Evolutionary conservation across 35 echinoderm and acorn worm genomes (phyloP), one percentile per base, ranked within the genome.

Genomic region (Hemicentrotus pulcherrimus): DNA sequence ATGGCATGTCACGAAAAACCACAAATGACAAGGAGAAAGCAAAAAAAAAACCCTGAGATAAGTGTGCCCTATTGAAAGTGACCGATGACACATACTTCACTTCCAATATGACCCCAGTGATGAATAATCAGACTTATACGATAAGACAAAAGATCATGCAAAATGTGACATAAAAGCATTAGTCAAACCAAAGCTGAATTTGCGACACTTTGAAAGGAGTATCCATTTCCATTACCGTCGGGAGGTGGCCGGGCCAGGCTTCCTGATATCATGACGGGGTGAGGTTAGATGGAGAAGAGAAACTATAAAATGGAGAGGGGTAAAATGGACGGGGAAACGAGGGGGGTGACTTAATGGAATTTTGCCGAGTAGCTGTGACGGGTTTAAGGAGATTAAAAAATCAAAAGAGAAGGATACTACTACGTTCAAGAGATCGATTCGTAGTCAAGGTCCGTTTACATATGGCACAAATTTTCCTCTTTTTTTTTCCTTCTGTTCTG

Each of bases 321-420:
- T 6, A 11, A 55, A 55, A 55, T 55, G 50, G 50, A 55, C 50
- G 50, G 15, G 65, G 19, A 78, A 78, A 71, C 3, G 19, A 88
- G 12, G 88, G 88, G 14, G 33, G 46, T 90, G 88, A 90, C 88
- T 90, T 90, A 90, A 90, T 90, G 88, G 88, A 47, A 90, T 90
- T 90, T 47, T 90, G 2, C 46, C n/a, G 33, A 90, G 88, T 90
- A 47, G 12, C 88, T 90, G 88, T 90, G 88, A 90, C 88, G 33
- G 46, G 12, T 90, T 90, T 24, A 90, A n/a, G 88, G 12, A 31
- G 88, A 47, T 90, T 47, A 35, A 78, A 0, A 78, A 22, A 78
- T n/a, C 65, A 28, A 78, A 22, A 78, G 28, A 78, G 22, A n/a
- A 78, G 24, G 65, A 78, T 78, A 78, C 65, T 6, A 78, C 65